phyloP scores from a whole-genome alignment of 2,113 vertebrate species.

The Sus scrofa region T2T-Sscrofa CM000822.6:23123001-23123500 shows the following conservation, averaged over 20 bases:
- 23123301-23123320: background rate
- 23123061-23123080: background rate
- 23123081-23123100: background rate
- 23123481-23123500: background rate
- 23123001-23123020: background rate
- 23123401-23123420: background rate
- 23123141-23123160: background rate
- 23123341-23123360: background rate
- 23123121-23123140: background rate
- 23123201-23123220: background rate
- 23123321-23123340: background rate
- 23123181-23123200: background rate
- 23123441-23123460: background rate
- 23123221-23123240: background rate
- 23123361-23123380: background rate
- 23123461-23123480: background rate
- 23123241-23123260: background rate
- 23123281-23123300: background rate
- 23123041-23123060: background rate
- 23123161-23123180: background rate
- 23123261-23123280: too few species aligned
- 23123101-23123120: accelerated
- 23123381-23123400: background rate
- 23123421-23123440: background rate
- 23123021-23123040: background rate